A percentile compares a stretch with the other conserved stretches of the same genome.
phyloP scores from a whole-genome alignment of 92 coral and sea anemone genomes.

The Palythoa grandis region DNA sequence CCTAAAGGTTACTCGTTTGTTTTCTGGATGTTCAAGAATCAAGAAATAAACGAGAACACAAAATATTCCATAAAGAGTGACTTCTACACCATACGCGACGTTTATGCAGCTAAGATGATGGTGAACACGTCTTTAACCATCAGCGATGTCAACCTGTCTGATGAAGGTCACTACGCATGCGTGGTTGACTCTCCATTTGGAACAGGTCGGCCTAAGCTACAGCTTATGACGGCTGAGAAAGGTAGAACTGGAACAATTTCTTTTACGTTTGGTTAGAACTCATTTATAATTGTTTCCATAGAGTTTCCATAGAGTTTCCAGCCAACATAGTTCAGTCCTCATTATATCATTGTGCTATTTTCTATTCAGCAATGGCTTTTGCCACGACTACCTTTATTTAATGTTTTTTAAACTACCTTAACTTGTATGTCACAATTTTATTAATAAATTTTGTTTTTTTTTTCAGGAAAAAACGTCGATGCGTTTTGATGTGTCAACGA shows the following conservation, averaged over 20 bases:
- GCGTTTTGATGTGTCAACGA: too few relatives aligned
- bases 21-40: conserved; percentile 3
- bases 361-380: too few relatives aligned
- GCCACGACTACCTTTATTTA: too few relatives aligned
- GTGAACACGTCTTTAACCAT: conserved; percentile 1
- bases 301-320: too few relatives aligned
- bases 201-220: conserved; percentile 6
- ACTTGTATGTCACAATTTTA: too few relatives aligned
- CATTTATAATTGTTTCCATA: too few relatives aligned
- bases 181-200: conserved; percentile 15
- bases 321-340: too few relatives aligned
- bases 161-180: conserved; percentile 28
- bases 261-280: too few relatives aligned
- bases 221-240: background rate
- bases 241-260: background rate
- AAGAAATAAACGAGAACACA: background rate
- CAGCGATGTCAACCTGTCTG: background rate
- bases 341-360: too few relatives aligned
- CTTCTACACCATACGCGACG: conserved; percentile 19
- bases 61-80: background rate
- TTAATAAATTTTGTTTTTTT: too few relatives aligned
- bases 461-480: too few relatives aligned
- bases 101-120: conserved; percentile 14
- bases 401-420: too few relatives aligned
- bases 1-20: conserved; percentile 11